Percentiles rank a stretch among this genome's conserved stretches.
Evolutionary conservation across 2,797 vertebrate species (phyloP).

Genomic region (Oreochromis mossambicus): DNA sequence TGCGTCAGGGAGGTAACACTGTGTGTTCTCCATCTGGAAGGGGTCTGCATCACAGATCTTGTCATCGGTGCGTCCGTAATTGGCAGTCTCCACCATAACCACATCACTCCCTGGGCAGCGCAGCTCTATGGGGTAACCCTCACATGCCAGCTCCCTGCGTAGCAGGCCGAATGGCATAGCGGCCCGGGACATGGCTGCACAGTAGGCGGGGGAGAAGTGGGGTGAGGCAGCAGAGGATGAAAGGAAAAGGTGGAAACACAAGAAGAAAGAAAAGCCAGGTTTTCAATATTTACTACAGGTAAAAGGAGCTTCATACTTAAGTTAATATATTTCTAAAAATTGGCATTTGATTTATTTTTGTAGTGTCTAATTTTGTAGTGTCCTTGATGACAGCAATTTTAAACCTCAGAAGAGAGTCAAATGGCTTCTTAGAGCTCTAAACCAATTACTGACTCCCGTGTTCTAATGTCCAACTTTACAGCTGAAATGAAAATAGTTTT

Average conservation of each 20-base stretch:
- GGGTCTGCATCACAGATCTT: slow-evolving; percentile 92
- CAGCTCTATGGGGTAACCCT: slow-evolving; percentile 90
- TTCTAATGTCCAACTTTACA: background rate
- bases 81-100: slow-evolving; percentile 90
- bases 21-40: slow-evolving; percentile 93
- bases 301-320: background rate
- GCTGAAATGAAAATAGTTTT: background rate
- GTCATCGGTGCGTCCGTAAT: slow-evolving; percentile 90
- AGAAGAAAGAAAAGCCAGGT: background rate
- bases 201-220: background rate
- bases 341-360: background rate
- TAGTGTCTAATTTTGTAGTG: background rate
- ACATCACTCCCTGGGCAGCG: slow-evolving; percentile 90
- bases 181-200: slow-evolving; percentile 83
- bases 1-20: slow-evolving; percentile 88
- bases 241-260: background rate
- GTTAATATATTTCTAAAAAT: background rate
- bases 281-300: background rate
- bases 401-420: background rate
- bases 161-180: slow-evolving; percentile 86
- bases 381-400: background rate
- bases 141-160: slow-evolving; percentile 87
- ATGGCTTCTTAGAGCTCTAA: background rate
- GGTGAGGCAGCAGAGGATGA: background rate
- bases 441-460: background rate